Conservation (phyloP, 2,888 invertebrate species). For the Oscheius sp. region DNA sequence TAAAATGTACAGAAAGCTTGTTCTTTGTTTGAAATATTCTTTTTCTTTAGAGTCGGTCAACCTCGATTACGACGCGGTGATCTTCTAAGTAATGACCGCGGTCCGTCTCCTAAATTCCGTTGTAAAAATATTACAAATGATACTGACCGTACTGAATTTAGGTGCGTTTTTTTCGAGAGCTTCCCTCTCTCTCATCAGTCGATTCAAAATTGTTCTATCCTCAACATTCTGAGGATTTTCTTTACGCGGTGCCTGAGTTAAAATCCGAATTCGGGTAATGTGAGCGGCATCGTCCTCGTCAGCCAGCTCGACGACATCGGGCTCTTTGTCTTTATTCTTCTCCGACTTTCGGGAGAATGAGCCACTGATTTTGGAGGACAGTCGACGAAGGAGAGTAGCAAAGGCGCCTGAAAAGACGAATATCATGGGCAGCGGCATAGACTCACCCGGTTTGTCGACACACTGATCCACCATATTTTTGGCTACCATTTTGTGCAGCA, state of each 20-base stretch:
- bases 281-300: constrained; percentile 21
- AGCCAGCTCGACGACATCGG: constrained; percentile 8
- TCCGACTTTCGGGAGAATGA: constrained; percentile 14
- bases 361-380: constrained; percentile 14
- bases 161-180: neutral
- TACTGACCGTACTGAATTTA: neutral
- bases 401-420: constrained; percentile 6
- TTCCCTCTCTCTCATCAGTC: neutral
- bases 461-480: constrained; percentile 40
- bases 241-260: neutral
- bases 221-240: constrained; percentile 8
- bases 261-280: constrained; percentile 1
- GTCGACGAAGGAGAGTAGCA: constrained; percentile 3
- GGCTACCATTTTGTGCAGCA: constrained; percentile 47
- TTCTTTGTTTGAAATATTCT: too few relatives aligned
- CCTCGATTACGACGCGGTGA: constrained; percentile 5
- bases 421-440: too few relatives aligned
- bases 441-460: constrained; percentile 21
- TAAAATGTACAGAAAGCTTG: too few relatives aligned
- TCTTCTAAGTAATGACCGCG: constrained; percentile 25
- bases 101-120: constrained; percentile 22
- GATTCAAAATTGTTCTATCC: neutral
- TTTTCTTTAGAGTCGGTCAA: constrained; percentile 1
- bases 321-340: neutral
- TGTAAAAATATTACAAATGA: too few relatives aligned